A percentile compares a stretch with the other conserved stretches of the same genome.
These are phyloP conservation scores for Drosophila monieri DNA, from an alignment of 2,888 invertebrate species.

Conservation along the genomic window DNA sequence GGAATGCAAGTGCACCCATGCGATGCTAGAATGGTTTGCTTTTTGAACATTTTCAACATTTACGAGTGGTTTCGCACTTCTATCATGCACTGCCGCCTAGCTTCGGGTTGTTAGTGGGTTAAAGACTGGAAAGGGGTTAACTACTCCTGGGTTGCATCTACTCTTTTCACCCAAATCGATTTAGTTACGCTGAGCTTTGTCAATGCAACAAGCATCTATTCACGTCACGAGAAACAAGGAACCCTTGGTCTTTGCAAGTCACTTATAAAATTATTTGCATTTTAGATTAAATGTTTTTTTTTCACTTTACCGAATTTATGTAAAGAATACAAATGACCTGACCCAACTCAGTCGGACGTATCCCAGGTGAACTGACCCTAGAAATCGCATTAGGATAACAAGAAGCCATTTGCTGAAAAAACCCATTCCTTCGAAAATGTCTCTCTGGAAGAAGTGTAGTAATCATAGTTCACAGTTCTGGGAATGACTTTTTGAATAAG, in stretches of 20 bases:
- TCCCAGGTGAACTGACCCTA: conserved; percentile 25
- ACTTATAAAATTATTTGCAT: not conserved
- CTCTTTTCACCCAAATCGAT: conserved; percentile 19
- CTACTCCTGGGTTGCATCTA: not conserved
- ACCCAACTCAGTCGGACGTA: conserved; percentile 16
- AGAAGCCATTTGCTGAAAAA: not conserved
- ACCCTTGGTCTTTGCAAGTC: not conserved
- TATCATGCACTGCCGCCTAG: conserved; percentile 50
- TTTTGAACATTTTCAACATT: conserved; percentile 44
- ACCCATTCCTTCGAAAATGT: not conserved
- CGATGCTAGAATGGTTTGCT: conserved; percentile 47
- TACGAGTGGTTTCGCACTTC: conserved; percentile 46
- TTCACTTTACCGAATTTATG: conserved; percentile 7
- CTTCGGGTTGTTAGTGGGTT: not conserved
- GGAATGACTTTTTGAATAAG: conserved; percentile 34
- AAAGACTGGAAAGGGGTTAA: not conserved
- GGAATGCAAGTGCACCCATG: conserved; percentile 23
- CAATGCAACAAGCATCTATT: conserved; percentile 11
- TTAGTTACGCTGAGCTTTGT: conserved; percentile 33
- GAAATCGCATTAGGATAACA: conserved; percentile 22
- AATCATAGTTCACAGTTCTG: conserved; percentile 21
- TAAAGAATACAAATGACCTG: conserved; percentile 4
- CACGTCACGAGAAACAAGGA: not conserved
- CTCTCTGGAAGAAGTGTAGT: conserved; percentile 5
- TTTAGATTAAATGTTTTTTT: conserved; percentile 6